phyloP scores from a whole-genome alignment of 1,140 invertebrate species.

The Globodera rostochiensis region DNA sequence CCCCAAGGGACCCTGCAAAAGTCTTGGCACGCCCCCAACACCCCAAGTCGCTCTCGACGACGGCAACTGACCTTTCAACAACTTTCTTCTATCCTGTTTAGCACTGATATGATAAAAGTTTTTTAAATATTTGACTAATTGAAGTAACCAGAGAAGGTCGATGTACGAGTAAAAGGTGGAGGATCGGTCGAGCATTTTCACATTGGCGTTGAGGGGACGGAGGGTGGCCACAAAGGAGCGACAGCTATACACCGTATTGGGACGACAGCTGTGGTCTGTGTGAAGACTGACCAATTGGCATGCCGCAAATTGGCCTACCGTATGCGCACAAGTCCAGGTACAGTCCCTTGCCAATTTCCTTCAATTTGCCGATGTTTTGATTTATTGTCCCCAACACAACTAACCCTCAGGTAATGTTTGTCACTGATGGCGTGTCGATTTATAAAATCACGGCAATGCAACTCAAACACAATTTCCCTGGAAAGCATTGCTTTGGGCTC shows the following conservation, averaged over 20 bases:
- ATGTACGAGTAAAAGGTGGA: conserved; percentile 63
- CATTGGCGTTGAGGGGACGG: conserved; percentile 40
- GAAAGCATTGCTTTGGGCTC: conserved; percentile 51
- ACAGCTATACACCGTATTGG: conserved; percentile 57
- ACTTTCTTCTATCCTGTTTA: conserved; percentile 59
- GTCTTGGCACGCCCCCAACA: too few relatives aligned
- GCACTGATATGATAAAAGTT: conserved; percentile 38
- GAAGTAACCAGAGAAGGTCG: conserved; percentile 53
- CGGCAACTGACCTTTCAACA: conserved; percentile 52
- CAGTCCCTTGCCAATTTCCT: conserved; percentile 65
- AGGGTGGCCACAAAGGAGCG: conserved; percentile 58
- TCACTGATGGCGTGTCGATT: conserved; percentile 64
- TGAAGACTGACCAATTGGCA: background rate
- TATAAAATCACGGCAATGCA: conserved; percentile 65
- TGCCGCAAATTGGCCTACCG: conserved; percentile 16
- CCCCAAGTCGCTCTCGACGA: too few relatives aligned
- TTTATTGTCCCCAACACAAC: too few relatives aligned
- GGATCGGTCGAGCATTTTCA: conserved; percentile 47
- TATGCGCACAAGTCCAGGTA: conserved; percentile 64
- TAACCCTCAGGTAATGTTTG: conserved; percentile 54
- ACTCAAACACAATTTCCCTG: conserved; percentile 56
- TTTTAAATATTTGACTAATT: background rate
- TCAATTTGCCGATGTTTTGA: conserved; percentile 17
- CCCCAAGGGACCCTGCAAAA: too few relatives aligned
- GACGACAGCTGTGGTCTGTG: conserved; percentile 58